phyloP scores from a whole-genome alignment of 2,113 vertebrate genomes.

The Neoarius graeffei region DNA sequence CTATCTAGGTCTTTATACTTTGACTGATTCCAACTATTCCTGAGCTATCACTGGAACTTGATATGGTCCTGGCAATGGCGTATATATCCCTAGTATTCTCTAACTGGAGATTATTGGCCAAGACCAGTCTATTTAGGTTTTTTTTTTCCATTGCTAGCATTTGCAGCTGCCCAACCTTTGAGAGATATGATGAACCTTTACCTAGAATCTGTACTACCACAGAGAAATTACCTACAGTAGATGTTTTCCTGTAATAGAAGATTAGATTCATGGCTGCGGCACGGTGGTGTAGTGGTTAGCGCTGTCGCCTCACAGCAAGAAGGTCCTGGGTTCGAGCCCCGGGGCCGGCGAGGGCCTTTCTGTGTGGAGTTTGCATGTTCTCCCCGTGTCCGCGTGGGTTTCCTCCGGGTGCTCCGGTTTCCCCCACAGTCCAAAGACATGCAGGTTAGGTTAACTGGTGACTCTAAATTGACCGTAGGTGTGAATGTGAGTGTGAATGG shows the following conservation, averaged over 20 bases:
- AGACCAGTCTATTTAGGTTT: slow-evolving; percentile 27
- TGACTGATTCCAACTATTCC: slow-evolving; percentile 36
- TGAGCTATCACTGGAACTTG: slow-evolving; percentile 30
- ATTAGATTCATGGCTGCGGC: not conserved
- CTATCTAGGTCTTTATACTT: slow-evolving; percentile 48
- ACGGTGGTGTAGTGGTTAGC: too few species aligned
- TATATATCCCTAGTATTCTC: slow-evolving; percentile 28
- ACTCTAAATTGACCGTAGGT: too few species aligned
- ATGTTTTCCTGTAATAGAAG: not conserved
- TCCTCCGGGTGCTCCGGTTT: too few species aligned
- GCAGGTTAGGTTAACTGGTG: too few species aligned
- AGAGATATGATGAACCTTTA: not conserved
- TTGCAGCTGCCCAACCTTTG: not conserved
- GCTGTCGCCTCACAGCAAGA: too few species aligned
- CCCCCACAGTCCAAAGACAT: too few species aligned
- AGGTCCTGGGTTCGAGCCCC: too few species aligned
- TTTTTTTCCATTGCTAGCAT: slow-evolving; percentile 11
- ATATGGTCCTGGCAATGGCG: slow-evolving; percentile 36
- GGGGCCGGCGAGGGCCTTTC: too few species aligned
- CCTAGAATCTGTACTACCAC: not conserved
- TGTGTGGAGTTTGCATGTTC: too few species aligned
- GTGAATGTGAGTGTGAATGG: too few species aligned
- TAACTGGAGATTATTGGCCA: slow-evolving; percentile 24
- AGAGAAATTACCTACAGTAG: not conserved
- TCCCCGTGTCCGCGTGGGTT: too few species aligned